Evolutionary conservation across 2,888 invertebrate species (phyloP).

Genomic region (Catocala fraxini): DNA sequence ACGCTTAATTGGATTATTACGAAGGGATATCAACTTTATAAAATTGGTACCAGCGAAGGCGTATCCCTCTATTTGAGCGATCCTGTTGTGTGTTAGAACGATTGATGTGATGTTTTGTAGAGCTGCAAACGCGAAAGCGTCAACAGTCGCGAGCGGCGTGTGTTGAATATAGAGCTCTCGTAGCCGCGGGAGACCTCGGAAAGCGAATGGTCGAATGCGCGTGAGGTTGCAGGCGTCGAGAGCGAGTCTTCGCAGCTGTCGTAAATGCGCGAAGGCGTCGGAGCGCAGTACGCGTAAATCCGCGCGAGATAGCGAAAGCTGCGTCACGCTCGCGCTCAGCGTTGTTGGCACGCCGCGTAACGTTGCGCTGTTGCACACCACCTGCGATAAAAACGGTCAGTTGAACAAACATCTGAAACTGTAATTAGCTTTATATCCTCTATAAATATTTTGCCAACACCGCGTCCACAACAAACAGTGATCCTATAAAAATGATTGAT

Average conservation of each 20-base stretch:
- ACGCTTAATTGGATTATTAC: conserved; percentile 94
- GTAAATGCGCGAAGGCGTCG: conserved; percentile 94
- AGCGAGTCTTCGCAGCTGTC: conserved; percentile 93
- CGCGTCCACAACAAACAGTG: conserved; percentile 40
- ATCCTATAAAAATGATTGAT: conserved; percentile 53
- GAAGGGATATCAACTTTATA: conserved; percentile 93
- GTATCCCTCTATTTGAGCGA: conserved; percentile 91
- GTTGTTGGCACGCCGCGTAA: conserved; percentile 93
- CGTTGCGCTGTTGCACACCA: conserved; percentile 95
- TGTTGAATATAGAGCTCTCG: conserved; percentile 94
- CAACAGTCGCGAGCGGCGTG: conserved; percentile 93
- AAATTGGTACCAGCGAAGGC: conserved; percentile 96
- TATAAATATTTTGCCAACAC: conserved; percentile 42
- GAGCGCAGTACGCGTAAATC: conserved; percentile 93
- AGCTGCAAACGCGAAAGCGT: conserved; percentile 94
- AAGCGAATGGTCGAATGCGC: conserved; percentile 94
- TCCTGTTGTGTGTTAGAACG: conserved; percentile 91
- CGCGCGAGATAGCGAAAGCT: conserved; percentile 95
- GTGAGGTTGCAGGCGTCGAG: conserved; percentile 96
- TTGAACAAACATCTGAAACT: conserved; percentile 33
- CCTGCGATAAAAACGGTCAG: conserved; percentile 86
- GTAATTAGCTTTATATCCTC: conserved; percentile 46
- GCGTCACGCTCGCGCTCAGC: conserved; percentile 93
- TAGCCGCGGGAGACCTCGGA: conserved; percentile 93
- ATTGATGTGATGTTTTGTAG: conserved; percentile 93